Base-by-base conservation (phyloP, 1,140 invertebrate genomes). In the Chelonus insularis region DNA sequence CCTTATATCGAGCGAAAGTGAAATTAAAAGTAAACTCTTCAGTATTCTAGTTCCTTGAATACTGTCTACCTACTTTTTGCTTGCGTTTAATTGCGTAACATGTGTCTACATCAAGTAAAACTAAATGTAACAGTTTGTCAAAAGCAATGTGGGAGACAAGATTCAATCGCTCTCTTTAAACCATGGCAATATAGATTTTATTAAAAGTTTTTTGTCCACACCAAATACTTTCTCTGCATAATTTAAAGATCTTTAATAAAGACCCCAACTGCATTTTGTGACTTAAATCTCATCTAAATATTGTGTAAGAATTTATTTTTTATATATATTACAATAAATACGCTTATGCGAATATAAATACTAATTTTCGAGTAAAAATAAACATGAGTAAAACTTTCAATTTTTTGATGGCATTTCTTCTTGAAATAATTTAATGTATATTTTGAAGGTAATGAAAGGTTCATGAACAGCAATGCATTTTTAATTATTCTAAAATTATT, bases 51-150 rank as follows among this genome's bases (percentile, higher is more conserved):
- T 39, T 39, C 37, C 14, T 39, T 14, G 37, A 39, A n/a, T n/a
- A n/a, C n/a, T n/a, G 37, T 39, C 37, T 39, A n/a, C 37, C 37
- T n/a, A 39, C 37, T 39, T n/a, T 39, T 39, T 39, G n/a, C 14
- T 39, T 39, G n/a, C 11, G 37, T 39, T 14, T 14, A 39, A 11
- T 39, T 39, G 4, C 11, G n/a, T 39, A 34, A 7, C n/a, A 34
- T 34, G 7, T 12, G n/a, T 5, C 14, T 12, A 39, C 37, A 4
- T 4, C 5, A 39, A 12, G 11, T 39, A 11, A n/a, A 39, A 39
- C n/a, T 39, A n/a, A 12, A 9, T 39, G 37, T n/a, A 12, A 39
- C 37, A 39, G 11, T 39, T 39, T 39, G 11, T 39, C 37, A 39
- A 39, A 39, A 39, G n/a, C n/a, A n/a, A n/a, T n/a, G n/a, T 39